Base-by-base conservation (phyloP, 2,888 invertebrate genomes). In the Diplolepis rosae region DNA sequence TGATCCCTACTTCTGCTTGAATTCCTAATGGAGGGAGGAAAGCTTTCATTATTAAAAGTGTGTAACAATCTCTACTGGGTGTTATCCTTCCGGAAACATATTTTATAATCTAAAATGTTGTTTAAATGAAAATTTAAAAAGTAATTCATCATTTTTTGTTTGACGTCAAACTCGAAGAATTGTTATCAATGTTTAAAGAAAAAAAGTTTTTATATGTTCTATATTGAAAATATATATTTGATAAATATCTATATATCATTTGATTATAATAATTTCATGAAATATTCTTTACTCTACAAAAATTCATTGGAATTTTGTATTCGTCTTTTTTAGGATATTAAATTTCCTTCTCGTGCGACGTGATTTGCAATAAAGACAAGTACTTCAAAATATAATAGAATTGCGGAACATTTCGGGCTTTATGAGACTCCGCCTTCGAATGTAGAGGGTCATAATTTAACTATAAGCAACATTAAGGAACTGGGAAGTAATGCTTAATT, bases 381-480 rank as follows among this genome's bases (percentile, higher is more conserved):
- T 72, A 67, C 76, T 77, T 77, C 75, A 77, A 80, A 79, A 78
- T 83, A 84, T 83, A 81, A 82, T n/a, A n/a, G n/a, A n/a, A n/a
- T n/a, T n/a, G 82, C 82, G 78, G 78, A 82, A 83, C 77, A 80
- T 82, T 80, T 72, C 77, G 22, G 72, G 71, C 69, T 71, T 79
- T 75, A 73, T 69, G 69, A 71, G n/a, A 54, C 69, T 69, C 66
- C 39, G 68, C 54, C 74, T 67, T 51, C 72, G 69, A 72, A 74
- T 75, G 74, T 70, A 52, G 4, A 50, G 54, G 51, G 71, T 66
- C 76, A 82, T 82, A 82, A 82, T 79, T 82, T 78, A 77, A 67
- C 80, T 70, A 70, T 73, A 76, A 66, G 73, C 52, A 74, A 69
- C 61, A 39, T 24, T 24, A 45, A 65, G 45, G 24, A 50, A 11